Evolutionary conservation across 2,888 invertebrate genomes (phyloP).

Genomic region (Drosophila kambysellisi): DNA sequence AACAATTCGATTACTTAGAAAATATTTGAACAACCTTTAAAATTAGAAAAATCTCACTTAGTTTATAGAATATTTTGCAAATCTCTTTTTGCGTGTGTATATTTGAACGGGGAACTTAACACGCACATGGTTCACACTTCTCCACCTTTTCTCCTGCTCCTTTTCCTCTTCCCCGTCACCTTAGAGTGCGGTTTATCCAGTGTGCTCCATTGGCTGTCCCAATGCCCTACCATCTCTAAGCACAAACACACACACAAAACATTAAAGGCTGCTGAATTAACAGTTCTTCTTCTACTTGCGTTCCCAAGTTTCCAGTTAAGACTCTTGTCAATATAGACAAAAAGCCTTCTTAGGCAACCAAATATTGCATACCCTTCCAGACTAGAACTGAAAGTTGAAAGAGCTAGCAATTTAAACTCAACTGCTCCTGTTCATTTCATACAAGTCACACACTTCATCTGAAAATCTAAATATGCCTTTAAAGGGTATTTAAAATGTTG

Average conservation of each 20-base stretch:
- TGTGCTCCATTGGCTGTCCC: conserved; percentile 39
- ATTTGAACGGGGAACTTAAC: conserved; percentile 10
- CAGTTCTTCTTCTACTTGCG: conserved; percentile 18
- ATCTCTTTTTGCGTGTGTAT: not conserved
- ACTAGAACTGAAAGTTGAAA: not conserved
- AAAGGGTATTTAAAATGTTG: not conserved
- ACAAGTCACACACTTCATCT: not conserved
- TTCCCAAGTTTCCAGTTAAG: conserved; percentile 24
- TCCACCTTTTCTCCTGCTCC: not conserved
- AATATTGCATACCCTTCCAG: not conserved
- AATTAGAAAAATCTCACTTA: not conserved
- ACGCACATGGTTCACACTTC: conserved; percentile 9
- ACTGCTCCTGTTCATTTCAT: not conserved
- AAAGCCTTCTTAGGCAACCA: not conserved
- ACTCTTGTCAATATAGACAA: conserved; percentile 13
- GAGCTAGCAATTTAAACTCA: not conserved
- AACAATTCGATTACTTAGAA: too few species aligned
- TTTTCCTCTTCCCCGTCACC: not conserved
- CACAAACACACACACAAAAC: not conserved
- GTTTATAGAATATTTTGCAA: not conserved
- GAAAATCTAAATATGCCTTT: not conserved
- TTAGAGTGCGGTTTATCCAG: conserved; percentile 40
- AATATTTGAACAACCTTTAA: not conserved
- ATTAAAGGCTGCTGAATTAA: conserved; percentile 49
- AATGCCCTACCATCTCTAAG: conserved; percentile 27